Conservation (phyloP, 1,140 invertebrate species). For the Acyrthosiphon pisum region DNA sequence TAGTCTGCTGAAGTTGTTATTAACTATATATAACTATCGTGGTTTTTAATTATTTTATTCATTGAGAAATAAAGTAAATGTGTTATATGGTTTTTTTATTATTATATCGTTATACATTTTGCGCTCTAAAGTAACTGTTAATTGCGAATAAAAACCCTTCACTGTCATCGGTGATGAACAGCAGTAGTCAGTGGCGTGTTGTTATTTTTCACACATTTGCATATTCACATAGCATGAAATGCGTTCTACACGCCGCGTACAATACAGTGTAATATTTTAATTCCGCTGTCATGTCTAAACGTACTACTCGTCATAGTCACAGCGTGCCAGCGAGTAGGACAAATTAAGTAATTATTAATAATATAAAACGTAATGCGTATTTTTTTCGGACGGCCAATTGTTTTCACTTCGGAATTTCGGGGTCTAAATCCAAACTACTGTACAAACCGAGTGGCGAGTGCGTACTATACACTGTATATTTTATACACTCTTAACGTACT, state of each 20-base stretch:
- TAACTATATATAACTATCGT: neutral
- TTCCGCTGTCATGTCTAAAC: slow-evolving; percentile 36
- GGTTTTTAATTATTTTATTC: neutral
- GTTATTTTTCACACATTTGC: slow-evolving; percentile 33
- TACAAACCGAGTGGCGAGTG: neutral
- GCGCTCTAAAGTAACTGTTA: neutral
- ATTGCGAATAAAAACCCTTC: neutral
- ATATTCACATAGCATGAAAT: neutral
- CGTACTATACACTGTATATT: neutral
- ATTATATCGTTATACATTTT: neutral
- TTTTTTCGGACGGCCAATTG: neutral
- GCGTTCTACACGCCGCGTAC: neutral
- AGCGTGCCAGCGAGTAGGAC: neutral
- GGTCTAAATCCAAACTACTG: neutral
- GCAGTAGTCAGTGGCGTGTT: neutral
- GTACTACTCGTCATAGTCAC: neutral
- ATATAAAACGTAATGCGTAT: neutral
- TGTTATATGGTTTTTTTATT: neutral
- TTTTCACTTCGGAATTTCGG: neutral
- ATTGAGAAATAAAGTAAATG: neutral
- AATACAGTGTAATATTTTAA: slow-evolving; percentile 24
- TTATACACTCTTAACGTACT: neutral
- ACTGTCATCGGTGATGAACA: neutral
- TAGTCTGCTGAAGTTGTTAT: neutral
- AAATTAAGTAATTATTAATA: slow-evolving; percentile 14